These are phyloP conservation scores for Anser cygnoides DNA, from an alignment of 2,113 vertebrate genomes.

Conservation along the genomic window DNA sequence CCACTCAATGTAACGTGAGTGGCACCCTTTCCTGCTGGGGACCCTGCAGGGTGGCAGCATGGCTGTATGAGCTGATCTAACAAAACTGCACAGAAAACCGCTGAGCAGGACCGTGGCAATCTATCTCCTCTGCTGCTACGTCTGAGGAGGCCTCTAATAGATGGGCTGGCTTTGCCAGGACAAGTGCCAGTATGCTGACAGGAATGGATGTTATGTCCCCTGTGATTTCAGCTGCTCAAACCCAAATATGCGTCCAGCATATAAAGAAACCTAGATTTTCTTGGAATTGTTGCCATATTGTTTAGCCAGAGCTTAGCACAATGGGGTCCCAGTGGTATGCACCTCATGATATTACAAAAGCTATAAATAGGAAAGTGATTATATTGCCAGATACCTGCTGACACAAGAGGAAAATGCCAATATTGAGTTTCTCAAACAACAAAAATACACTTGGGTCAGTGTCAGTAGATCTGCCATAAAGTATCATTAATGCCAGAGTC, in stretches of 20 bases:
- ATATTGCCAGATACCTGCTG: constrained; percentile 20
- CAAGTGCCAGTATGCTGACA: neutral
- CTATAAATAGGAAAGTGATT: neutral
- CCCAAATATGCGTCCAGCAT: neutral
- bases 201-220: neutral
- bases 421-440: neutral
- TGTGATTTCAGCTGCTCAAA: neutral
- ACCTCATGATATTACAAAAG: neutral
- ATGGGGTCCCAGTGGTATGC: neutral
- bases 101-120: neutral
- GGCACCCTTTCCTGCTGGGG: neutral
- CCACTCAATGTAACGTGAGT: neutral
- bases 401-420: neutral
- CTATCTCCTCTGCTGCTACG: neutral
- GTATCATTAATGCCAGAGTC: neutral
- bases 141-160: neutral
- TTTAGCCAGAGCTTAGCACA: neutral
- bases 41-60: neutral
- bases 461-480: neutral
- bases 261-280: neutral
- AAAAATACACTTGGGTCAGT: neutral
- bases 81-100: neutral
- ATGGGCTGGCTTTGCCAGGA: neutral
- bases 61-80: neutral
- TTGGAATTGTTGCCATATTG: neutral